phyloP scores from a whole-genome alignment of 2,888 invertebrate species.

The Aporophyla nigra region DNA sequence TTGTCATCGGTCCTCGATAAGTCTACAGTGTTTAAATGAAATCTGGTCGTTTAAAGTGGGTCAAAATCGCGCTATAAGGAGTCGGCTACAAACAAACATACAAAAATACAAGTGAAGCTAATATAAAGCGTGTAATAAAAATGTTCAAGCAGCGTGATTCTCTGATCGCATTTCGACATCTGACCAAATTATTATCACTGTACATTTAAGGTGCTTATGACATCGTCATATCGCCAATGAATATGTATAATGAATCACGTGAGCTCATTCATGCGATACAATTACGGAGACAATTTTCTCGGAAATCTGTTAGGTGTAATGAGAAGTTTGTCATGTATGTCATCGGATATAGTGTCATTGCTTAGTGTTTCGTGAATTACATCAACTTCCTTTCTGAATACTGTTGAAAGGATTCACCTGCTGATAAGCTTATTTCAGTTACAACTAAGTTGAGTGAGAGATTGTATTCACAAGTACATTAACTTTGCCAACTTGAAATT shows the following conservation, averaged over 20 bases:
- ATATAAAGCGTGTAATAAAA: too few species aligned
- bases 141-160: too few species aligned
- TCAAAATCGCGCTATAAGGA: too few species aligned
- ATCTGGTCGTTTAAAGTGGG: too few species aligned
- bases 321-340: constrained; percentile 55
- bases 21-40: too few species aligned
- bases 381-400: constrained; percentile 75
- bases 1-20: too few species aligned
- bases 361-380: constrained; percentile 62
- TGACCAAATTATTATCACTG: not conserved
- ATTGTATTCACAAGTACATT: not conserved
- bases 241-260: constrained; percentile 63
- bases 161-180: not conserved
- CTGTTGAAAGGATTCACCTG: constrained; percentile 17
- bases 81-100: too few species aligned
- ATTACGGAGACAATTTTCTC: constrained; percentile 62
- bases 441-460: not conserved
- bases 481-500: not conserved
- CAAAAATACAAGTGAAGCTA: too few species aligned
- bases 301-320: constrained; percentile 60
- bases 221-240: constrained; percentile 18
- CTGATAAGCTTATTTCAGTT: not conserved
- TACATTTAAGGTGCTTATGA: not conserved
- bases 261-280: constrained; percentile 59
- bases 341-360: constrained; percentile 51